phyloP scores from a whole-genome alignment of 2,888 invertebrate species.

The Abrostola tripartita region DNA sequence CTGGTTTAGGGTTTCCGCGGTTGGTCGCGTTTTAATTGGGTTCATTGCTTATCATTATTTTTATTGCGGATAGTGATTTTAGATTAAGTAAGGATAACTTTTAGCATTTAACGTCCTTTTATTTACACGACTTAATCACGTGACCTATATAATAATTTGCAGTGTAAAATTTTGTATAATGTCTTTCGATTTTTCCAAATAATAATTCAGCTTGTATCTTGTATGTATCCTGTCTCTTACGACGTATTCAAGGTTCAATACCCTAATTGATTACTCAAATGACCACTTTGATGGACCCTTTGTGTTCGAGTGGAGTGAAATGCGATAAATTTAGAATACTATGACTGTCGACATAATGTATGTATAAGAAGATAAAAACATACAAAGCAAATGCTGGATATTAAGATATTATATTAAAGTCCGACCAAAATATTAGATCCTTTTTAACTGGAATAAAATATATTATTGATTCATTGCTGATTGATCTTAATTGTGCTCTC shows the following conservation, averaged over 20 bases:
- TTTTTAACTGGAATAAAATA: conserved; percentile 11
- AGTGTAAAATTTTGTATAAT: no score
- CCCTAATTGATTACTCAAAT: conserved; percentile 1
- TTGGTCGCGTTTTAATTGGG: not conserved
- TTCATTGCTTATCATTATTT: not conserved
- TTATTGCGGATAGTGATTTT: conserved; percentile 1
- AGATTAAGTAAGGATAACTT: not conserved
- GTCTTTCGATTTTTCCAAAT: no score
- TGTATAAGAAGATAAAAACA: no score
- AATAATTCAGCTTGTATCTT: no score
- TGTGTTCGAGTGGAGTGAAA: not conserved
- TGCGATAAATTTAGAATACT: not conserved
- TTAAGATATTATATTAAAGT: no score
- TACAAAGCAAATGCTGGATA: no score
- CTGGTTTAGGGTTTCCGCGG: not conserved
- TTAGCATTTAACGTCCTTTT: not conserved
- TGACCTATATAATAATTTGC: no score
- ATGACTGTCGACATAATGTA: no score
- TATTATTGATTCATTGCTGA: conserved; percentile 19
- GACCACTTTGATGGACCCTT: not conserved
- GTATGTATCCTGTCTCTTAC: no score
- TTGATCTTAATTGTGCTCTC: conserved; percentile 2
- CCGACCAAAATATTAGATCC: not conserved
- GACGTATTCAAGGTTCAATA: not conserved
- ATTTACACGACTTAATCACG: no score